Evolutionary conservation across 2,797 vertebrate genomes (phyloP), one percentile per base, ranked within the genome.

Genomic region (Morelia viridis): DNA sequence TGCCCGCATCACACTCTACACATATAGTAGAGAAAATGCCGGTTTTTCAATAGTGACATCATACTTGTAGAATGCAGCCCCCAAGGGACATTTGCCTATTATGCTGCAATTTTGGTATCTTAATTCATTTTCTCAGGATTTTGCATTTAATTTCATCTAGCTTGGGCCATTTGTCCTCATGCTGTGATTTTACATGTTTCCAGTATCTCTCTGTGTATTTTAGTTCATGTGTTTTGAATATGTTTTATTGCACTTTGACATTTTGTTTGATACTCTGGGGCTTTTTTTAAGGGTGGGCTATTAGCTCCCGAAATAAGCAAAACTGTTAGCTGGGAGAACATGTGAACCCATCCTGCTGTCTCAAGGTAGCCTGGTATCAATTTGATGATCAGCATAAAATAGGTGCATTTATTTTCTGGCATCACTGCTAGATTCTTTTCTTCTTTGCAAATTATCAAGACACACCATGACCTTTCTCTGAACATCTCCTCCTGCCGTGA

Each of bases 391-490:
- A 50, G 35, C 22, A 71, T 24, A 89, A 89, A 60, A 41, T 50
- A 76, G n/a, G 50, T 57, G 85, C 68, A 83, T 89, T 53, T 60
- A 65, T 35, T 13, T 71, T 19, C 24, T 50, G 64, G 86, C 28
- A 35, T 50, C 53, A 53, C 50, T 53, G 50, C 50, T 53, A 89
- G n/a, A n/a, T n/a, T 50, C 31, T 46, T 88, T 64, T 64, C 50
- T 62, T 88, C 65, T 87, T 83, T 65, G 89, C 50, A 87, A 64
- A 90, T 90, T 87, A 84, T 88, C 57, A 28, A 92, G 89, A 57
- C 58, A 46, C 28, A 57, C 85, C 10, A 31, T 90, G 92, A 92
- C 89, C 92, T 92, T 92, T 90, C 71, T 86, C 58, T 12, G 9
- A 87, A 41, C 31, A 56, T 90, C 89, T 92, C 88, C 88, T 85